These are phyloP conservation scores for Sinocyclocheilus maitianheensis DNA, from an alignment of 2,113 vertebrate species.

Conservation along the genomic window DNA sequence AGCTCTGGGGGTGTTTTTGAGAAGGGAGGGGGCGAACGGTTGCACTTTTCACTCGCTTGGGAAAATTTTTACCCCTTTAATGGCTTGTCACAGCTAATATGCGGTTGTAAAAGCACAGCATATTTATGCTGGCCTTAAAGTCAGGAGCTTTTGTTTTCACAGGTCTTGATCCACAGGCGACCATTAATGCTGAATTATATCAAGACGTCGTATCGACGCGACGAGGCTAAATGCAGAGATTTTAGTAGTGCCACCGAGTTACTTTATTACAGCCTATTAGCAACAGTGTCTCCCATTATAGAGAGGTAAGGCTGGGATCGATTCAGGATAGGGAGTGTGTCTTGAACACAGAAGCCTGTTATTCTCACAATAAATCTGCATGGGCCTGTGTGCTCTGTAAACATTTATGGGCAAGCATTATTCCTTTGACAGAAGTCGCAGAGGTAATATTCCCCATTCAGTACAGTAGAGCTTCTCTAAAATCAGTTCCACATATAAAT, in stretches of 20 bases:
- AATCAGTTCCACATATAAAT: constrained; percentile 41
- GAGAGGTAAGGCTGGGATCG: constrained; percentile 50
- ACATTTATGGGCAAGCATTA: constrained; percentile 42
- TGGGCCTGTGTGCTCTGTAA: constrained; percentile 47
- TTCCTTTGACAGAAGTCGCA: constrained; percentile 41
- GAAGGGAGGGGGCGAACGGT: background rate
- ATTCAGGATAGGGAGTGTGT: constrained; percentile 42
- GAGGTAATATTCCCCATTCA: constrained; percentile 43
- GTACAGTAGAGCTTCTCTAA: constrained; percentile 3
- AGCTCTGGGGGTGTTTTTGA: background rate
- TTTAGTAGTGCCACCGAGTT: constrained; percentile 50
- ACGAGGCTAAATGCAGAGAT: constrained; percentile 34
- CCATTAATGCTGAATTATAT: constrained; percentile 46
- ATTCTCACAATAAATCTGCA: constrained; percentile 56
- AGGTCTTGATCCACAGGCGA: constrained; percentile 46
- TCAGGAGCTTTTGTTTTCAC: constrained; percentile 28
- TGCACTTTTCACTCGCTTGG: constrained; percentile 35
- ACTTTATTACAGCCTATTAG: constrained; percentile 62
- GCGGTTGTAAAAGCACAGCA: constrained; percentile 27
- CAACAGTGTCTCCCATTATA: constrained; percentile 55
- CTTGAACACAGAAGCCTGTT: constrained; percentile 48
- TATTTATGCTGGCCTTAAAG: constrained; percentile 53
- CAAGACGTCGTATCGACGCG: background rate
- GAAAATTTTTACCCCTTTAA: constrained; percentile 41
- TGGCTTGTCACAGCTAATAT: constrained; percentile 44